Base-by-base conservation (phyloP, 2,113 vertebrate species). In the Scatophagus argus region DNA sequence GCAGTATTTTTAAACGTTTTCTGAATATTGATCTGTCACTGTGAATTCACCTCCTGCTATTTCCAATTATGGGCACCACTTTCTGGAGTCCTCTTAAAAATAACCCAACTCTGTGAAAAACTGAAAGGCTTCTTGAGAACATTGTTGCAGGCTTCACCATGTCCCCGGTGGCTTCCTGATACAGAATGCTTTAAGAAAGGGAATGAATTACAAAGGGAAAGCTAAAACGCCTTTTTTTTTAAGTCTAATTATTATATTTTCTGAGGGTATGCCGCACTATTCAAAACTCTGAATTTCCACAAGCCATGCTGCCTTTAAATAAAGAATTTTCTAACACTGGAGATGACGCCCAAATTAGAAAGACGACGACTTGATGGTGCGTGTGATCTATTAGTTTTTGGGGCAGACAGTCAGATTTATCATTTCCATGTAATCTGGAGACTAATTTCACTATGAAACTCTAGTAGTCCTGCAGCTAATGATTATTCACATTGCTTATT, bases 1-100 rank as follows among this genome's bases (percentile, higher is more conserved):
- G 63, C 59, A 69, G 77, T 59, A 61, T 59, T 79, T 77, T 91
- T 79, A 81, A 76, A 38, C 56, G 69, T 65, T 39, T 87, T 74
- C 41, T 34, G 71, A 72, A 83, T 89, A 91, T 91, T 75, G 90
- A 91, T 91, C 81, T 54, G 82, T 44, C 69, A 79, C 44, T 39
- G 76, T 69, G 78, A 83, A 85, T 85, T 88, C 78, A 86, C 79
- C 78, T 88, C 83, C 85, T 23, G 79, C 85, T 87, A 71, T 49
- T 82, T 87, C 74, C 76, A 90, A 89, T 91, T 89, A 90, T 70
- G 74, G 77, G 51, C 62, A 70, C 36, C 49, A 21, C 76, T 89
- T 83, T 89, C 72, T 86, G 74, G 52, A 74, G 74, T 36, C 47
- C 52, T 81, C 76, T 76, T 83, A 88, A 83, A 87, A 90, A 82